Percentiles rank a stretch among this genome's conserved stretches.
phyloP scores from a whole-genome alignment of 1,140 invertebrate species.

The Gryllus bimaculatus region DNA sequence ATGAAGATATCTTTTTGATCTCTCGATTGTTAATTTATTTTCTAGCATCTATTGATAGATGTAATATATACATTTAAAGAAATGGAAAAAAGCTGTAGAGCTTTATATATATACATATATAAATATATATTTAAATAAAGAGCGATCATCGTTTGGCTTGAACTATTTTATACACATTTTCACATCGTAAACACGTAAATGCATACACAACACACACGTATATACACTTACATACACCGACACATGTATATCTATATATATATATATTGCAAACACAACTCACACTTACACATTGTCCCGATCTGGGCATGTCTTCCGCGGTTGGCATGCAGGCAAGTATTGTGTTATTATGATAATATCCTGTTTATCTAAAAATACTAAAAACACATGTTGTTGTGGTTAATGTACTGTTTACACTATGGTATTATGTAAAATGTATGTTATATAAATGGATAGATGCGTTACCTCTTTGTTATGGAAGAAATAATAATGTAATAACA shows the following conservation, averaged over 20 bases:
- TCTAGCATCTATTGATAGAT: conserved; percentile 5
- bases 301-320: conserved; percentile 21
- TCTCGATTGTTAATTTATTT: conserved; percentile 6
- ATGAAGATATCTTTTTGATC: conserved; percentile 5
- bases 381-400: conserved; percentile 21
- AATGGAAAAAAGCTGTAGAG: not conserved
- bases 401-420: conserved; percentile 23
- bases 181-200: conserved; percentile 11
- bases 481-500: conserved; percentile 20
- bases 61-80: not conserved
- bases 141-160: conserved; percentile 20
- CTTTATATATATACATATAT: conserved; percentile 6
- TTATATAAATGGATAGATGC: conserved; percentile 22
- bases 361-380: conserved; percentile 16
- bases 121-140: conserved; percentile 6
- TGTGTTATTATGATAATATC: conserved; percentile 21
- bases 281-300: conserved; percentile 19
- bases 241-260: conserved; percentile 9
- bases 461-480: conserved; percentile 25
- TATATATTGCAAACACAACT: not conserved
- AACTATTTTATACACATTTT: conserved; percentile 17
- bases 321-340: conserved; percentile 22
- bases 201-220: conserved; percentile 13
- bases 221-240: conserved; percentile 18
- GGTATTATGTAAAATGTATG: conserved; percentile 25